phyloP scores from a whole-genome alignment of 1,140 invertebrate species.

The Hypsibius dujardini region DNA sequence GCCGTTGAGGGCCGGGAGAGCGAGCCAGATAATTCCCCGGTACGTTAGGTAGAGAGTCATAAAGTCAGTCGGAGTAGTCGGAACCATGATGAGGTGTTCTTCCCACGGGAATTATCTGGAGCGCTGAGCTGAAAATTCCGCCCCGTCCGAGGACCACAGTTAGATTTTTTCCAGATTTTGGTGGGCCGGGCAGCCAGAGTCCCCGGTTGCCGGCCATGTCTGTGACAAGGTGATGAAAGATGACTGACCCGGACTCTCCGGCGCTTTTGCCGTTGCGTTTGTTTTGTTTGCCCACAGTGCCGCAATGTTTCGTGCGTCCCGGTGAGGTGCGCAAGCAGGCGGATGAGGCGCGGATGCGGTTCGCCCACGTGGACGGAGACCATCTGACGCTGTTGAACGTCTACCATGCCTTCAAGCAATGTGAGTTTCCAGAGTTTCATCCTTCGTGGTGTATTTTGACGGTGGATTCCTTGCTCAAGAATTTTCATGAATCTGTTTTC shows the following conservation, averaged over 20 bases:
- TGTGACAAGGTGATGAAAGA: background rate
- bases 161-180: too few relatives aligned
- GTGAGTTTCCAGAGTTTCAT: slow-evolving; percentile 45
- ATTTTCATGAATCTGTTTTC: background rate
- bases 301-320: slow-evolving; percentile 96
- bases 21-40: too few relatives aligned
- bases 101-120: too few relatives aligned
- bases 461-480: too few relatives aligned
- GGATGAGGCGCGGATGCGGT: slow-evolving; percentile 96
- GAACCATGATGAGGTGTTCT: too few relatives aligned
- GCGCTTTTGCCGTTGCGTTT: slow-evolving; percentile 20
- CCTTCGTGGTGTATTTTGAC: slow-evolving; percentile 14
- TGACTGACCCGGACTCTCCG: slow-evolving; percentile 26
- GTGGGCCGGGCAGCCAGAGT: too few relatives aligned
- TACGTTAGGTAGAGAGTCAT: too few relatives aligned
- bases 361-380: slow-evolving; percentile 98
- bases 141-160: too few relatives aligned
- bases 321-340: slow-evolving; percentile 97
- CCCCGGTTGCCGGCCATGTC: too few relatives aligned
- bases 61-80: too few relatives aligned
- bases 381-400: slow-evolving; percentile 85
- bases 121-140: too few relatives aligned
- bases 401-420: slow-evolving; percentile 97
- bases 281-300: slow-evolving; percentile 47
- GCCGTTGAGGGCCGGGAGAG: too few relatives aligned